These are phyloP conservation scores for Trichomalopsis sarcophagae DNA, from an alignment of 1,140 invertebrate species.

Conservation along the genomic window DNA sequence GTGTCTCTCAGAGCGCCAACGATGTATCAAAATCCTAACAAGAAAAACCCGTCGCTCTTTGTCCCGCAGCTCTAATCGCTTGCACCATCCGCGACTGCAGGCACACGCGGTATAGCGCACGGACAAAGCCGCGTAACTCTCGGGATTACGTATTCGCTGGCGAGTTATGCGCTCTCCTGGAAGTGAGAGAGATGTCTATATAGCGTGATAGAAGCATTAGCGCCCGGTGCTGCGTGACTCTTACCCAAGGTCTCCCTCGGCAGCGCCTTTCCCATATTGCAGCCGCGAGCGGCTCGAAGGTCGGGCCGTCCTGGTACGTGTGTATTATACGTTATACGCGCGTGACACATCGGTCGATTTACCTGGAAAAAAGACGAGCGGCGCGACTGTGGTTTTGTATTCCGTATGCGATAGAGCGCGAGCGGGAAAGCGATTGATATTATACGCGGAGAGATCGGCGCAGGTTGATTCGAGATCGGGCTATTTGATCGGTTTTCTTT, in stretches of 20 bases:
- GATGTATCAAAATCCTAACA: too few relatives aligned
- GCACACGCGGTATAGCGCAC: constrained; percentile 37
- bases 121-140: constrained; percentile 54
- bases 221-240: constrained; percentile 64
- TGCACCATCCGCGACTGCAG: constrained; percentile 54
- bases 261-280: constrained; percentile 66
- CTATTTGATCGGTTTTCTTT: neutral
- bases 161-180: constrained; percentile 37
- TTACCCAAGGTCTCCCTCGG: constrained; percentile 69
- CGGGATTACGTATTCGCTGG: constrained; percentile 60
- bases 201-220: constrained; percentile 6
- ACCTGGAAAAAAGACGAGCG: neutral
- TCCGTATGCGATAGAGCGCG: neutral
- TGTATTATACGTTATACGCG: constrained; percentile 5
- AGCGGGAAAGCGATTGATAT: neutral
- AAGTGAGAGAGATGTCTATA: constrained; percentile 50
- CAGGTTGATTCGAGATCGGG: neutral
- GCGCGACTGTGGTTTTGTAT: neutral
- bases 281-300: constrained; percentile 59
- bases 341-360: constrained; percentile 32
- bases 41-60: neutral
- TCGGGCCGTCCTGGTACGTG: constrained; percentile 50
- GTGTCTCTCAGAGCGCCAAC: neutral
- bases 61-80: constrained; percentile 58
- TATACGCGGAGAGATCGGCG: neutral